Evolutionary conservation across 1,140 invertebrate genomes (phyloP).

Genomic region (Brachystomella parvula): DNA sequence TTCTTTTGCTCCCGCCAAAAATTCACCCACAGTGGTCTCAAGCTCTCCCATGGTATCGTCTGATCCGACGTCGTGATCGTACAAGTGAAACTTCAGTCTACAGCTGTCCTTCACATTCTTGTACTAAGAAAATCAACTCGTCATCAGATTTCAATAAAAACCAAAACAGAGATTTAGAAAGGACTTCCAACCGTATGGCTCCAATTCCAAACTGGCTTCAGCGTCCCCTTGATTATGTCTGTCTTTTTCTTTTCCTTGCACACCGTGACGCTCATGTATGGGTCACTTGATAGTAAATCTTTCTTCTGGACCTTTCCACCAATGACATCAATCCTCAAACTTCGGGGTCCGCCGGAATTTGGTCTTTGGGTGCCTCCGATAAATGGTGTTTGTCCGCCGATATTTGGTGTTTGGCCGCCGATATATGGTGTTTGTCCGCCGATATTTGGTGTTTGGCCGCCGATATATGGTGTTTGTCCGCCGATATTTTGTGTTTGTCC

Average conservation of each 20-base stretch:
- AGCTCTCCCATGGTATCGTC: constrained; percentile 5
- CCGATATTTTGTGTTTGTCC: too few relatives aligned
- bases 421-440: too few relatives aligned
- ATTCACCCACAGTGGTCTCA: background rate
- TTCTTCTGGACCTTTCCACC: background rate
- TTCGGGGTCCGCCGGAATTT: too few relatives aligned
- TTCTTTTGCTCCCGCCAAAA: background rate
- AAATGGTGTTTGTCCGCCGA: too few relatives aligned
- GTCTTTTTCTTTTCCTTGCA: constrained; percentile 3
- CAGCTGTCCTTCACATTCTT: background rate
- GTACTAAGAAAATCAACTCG: background rate
- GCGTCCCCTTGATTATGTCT: background rate
- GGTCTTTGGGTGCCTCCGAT: too few relatives aligned
- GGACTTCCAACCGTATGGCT: background rate
- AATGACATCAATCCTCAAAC: background rate
- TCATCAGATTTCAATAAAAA: background rate
- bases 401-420: too few relatives aligned
- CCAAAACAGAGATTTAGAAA: background rate
- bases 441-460: too few relatives aligned
- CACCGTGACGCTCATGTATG: background rate
- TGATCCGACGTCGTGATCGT: background rate
- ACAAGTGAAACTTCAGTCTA: constrained; percentile 5
- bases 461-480: too few relatives aligned
- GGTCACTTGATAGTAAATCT: background rate
- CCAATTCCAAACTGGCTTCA: constrained; percentile 8